Percentiles rank a stretch among this genome's conserved stretches.
Evolutionary conservation across 2,888 invertebrate species (phyloP).

Genomic region (Hirudinaria manillensis): DNA sequence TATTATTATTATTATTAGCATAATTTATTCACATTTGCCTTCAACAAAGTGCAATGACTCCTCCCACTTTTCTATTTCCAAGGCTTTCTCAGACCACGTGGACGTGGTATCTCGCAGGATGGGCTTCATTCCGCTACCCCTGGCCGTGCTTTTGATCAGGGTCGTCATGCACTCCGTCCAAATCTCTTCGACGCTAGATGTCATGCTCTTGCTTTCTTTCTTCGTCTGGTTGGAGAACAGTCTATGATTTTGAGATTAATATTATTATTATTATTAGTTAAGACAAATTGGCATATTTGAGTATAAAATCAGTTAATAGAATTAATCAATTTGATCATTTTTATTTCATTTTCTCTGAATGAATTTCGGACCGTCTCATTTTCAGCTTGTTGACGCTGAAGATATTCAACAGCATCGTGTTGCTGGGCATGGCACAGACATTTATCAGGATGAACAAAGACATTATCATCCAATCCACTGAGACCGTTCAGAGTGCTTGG

Average conservation of each 20-base stretch:
- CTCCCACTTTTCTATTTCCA: neutral
- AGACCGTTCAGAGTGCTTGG: no score
- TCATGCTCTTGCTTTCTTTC: conserved; percentile 68
- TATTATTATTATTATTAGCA: neutral
- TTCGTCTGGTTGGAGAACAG: conserved; percentile 61
- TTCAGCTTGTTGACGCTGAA: conserved; percentile 47
- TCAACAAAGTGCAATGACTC: neutral
- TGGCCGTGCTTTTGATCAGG: conserved; percentile 84
- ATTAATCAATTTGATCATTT: neutral
- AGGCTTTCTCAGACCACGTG: conserved; percentile 90
- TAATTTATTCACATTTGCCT: neutral
- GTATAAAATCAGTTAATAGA: neutral
- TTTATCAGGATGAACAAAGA: conserved; percentile 64
- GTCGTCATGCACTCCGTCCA: conserved; percentile 76
- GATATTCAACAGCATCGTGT: conserved; percentile 77
- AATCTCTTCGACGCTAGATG: conserved; percentile 65
- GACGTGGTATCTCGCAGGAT: conserved; percentile 90
- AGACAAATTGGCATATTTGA: neutral
- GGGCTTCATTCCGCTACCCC: conserved; percentile 94
- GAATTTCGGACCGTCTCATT: neutral
- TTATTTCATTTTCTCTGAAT: neutral
- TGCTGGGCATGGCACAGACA: conserved; percentile 83
- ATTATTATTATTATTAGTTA: neutral
- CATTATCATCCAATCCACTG: neutral
- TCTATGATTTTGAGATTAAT: neutral